A percentile compares a stretch with the other conserved stretches of the same genome.
These are phyloP conservation scores for Pedicia rivosa DNA, from an alignment of 2,888 invertebrate species.

Conservation along the genomic window DNA sequence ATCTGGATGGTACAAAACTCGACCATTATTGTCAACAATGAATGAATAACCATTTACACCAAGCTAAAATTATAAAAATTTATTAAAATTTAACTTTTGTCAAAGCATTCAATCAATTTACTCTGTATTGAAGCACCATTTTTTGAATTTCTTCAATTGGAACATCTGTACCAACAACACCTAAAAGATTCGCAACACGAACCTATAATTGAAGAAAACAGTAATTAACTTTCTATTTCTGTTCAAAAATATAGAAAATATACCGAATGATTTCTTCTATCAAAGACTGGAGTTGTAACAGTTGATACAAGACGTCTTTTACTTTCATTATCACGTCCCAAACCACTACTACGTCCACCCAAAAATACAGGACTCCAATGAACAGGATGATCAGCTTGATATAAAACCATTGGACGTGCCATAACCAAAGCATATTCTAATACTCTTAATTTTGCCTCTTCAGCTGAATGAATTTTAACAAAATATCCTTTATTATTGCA, in stretches of 20 bases:
- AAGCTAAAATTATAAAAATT: constrained; percentile 57
- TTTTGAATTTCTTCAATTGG: constrained; percentile 90
- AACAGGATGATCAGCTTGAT: constrained; percentile 77
- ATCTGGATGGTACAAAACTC: constrained; percentile 91
- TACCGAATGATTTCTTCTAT: constrained; percentile 79
- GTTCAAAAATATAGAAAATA: too few species aligned
- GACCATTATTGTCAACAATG: constrained; percentile 94
- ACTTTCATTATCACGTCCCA: constrained; percentile 27
- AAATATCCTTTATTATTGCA: constrained; percentile 83
- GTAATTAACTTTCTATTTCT: too few species aligned
- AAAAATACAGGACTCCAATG: constrained; percentile 92
- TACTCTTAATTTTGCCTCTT: constrained; percentile 83
- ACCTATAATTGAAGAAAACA: too few species aligned
- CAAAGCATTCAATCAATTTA: constrained; percentile 28
- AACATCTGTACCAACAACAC: constrained; percentile 94
- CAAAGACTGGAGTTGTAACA: constrained; percentile 87
- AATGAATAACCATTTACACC: constrained; percentile 95
- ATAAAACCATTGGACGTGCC: constrained; percentile 91
- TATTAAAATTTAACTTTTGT: too few species aligned
- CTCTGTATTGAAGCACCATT: constrained; percentile 87
- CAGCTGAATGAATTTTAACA: constrained; percentile 73
- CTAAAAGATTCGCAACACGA: constrained; percentile 80
- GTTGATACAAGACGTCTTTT: constrained; percentile 81
- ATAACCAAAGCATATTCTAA: constrained; percentile 89
- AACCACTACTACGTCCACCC: constrained; percentile 53